These are phyloP conservation scores for Aporrectodea caliginosa DNA, from an alignment of 1,140 invertebrate species.

Conservation along the genomic window DNA sequence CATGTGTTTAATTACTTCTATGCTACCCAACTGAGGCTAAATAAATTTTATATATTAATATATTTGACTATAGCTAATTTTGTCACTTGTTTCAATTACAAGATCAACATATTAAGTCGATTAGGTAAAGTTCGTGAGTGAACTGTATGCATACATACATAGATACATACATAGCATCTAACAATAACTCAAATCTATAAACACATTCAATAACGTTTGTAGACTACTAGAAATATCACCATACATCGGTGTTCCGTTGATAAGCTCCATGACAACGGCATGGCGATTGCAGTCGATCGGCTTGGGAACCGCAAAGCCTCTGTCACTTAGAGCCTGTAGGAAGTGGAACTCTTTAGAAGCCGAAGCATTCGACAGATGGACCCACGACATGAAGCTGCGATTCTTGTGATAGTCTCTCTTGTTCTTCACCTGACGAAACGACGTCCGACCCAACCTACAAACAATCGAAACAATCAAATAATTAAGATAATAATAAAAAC, in stretches of 20 bases:
- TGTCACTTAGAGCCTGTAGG: constrained; percentile 87
- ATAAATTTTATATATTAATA: too few species aligned
- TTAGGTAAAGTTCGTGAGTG: too few species aligned
- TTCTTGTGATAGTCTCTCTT: constrained; percentile 96
- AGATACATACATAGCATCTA: too few species aligned
- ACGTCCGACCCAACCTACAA: constrained; percentile 81
- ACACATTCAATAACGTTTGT: neutral
- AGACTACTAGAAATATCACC: constrained; percentile 32
- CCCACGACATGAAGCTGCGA: constrained; percentile 84
- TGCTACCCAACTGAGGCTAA: too few species aligned
- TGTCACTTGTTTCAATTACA: too few species aligned
- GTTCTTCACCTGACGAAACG: constrained; percentile 92
- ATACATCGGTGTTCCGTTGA: constrained; percentile 63
- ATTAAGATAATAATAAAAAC: too few species aligned
- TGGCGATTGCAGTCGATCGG: constrained; percentile 94
- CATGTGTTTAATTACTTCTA: too few species aligned
- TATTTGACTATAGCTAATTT: too few species aligned
- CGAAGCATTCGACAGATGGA: constrained; percentile 91
- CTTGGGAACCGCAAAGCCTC: constrained; percentile 89
- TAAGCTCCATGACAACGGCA: constrained; percentile 92
- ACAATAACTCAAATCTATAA: too few species aligned
- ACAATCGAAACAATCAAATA: too few species aligned
- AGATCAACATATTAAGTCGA: too few species aligned
- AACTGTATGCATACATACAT: too few species aligned
- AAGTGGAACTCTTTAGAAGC: constrained; percentile 90